Evolutionary conservation across 2,113 vertebrate genomes (phyloP), one percentile per base, ranked within the genome.

Genomic region (Myanophis thanlyinensis): DNA sequence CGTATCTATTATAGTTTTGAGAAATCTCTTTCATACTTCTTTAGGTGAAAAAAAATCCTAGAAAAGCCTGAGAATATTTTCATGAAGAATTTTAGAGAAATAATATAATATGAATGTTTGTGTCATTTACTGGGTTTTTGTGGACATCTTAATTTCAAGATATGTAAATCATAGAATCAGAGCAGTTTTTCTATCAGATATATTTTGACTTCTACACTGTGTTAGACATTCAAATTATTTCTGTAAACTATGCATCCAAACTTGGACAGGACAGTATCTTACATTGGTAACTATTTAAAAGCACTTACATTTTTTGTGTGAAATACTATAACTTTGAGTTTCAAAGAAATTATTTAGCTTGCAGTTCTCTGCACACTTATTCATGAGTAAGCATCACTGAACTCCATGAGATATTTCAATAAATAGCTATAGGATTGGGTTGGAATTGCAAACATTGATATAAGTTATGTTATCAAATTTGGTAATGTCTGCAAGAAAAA

Each of bases 31-130:
- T 96, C 96, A 94, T 95, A 94, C 91, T 48, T 97, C 96, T 98
- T 97, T 97, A 97, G 96, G 96, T 88, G 67, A 94, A 93, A 93
- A 97, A 97, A 95, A 95, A 94, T 92, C 96, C 95, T 94, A 89
- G 84, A 95, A 95, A 96, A 94, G 96, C 90, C 46, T 44, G 73
- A 85, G 12, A 92, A 54, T 35, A 90, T 85, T 86, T 89, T 62
- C 35, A 86, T n/a, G 46, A 62, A 47, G 23, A 73, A 30, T 52
- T 20, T 40, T n/a, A 51, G 62, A 67, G n/a, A 59, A 88, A 10
- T 88, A 35, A 35, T 12, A 18, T 25, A 62, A 51, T 6, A 40
- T 12, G 47, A 44, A 46, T 46, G 51, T 90, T 10, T 59, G 53
- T 89, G 53, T 85, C 4, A 44, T 35, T 89, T 48, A 49, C n/a